Conservation (phyloP, 2,888 invertebrate species). For the Agrochola lychnidis region DNA sequence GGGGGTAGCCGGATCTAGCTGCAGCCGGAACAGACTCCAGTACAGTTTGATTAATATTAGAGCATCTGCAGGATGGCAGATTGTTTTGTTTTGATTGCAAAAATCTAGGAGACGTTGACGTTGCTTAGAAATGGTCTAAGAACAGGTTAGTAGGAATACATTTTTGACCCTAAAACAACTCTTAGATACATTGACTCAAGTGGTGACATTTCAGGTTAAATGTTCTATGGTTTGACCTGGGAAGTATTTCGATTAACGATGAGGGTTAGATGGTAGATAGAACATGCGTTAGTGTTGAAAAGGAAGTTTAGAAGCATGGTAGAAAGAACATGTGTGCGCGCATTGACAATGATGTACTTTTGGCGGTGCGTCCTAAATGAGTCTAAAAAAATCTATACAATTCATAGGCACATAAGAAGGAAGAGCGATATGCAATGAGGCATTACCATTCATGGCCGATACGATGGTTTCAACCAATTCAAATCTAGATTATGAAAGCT, state of each 20-base stretch:
- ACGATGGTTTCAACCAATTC: no score
- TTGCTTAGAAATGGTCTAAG: neutral
- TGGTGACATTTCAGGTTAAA: neutral
- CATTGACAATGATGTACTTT: neutral
- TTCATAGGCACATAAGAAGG: no score
- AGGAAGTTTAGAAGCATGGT: no score
- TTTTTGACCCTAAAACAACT: neutral
- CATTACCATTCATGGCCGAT: no score
- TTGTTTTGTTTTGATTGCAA: neutral
- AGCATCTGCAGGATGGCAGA: no score
- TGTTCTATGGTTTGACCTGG: neutral
- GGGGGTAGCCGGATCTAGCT: conserved; percentile 40
- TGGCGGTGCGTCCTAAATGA: no score
- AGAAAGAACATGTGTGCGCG: no score
- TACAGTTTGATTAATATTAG: neutral
- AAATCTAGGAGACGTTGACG: neutral
- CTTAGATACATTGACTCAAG: neutral
- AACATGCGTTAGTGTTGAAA: neutral
- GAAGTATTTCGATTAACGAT: neutral
- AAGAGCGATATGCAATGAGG: no score
- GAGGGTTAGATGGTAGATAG: accelerated
- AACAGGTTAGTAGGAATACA: accelerated
- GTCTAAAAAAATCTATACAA: neutral
- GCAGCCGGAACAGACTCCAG: conserved; percentile 2
- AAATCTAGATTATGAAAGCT: no score